A percentile compares a stretch with the other conserved stretches of the same genome.
Conservation (phyloP, 2,797 vertebrate genomes). For the Epinephelus awoara region DNA sequence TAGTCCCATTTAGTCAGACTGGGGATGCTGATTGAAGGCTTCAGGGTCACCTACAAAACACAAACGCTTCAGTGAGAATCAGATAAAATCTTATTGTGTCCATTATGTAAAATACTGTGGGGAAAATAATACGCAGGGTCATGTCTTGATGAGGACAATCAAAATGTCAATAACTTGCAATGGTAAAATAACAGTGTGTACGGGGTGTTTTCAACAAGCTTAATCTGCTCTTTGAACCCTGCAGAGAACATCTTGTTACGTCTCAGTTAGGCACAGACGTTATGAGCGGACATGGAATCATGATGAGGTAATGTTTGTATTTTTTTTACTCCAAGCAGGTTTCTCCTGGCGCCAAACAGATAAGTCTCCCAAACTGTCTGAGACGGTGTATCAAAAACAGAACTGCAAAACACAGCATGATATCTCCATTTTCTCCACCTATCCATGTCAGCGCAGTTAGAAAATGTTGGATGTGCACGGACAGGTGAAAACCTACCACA, state of each 20-base stretch:
- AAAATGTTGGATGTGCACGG: too few species aligned
- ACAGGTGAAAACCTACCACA: too few species aligned
- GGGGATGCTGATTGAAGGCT: slow-evolving; percentile 91
- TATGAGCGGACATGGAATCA: too few species aligned
- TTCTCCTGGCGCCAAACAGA: too few species aligned
- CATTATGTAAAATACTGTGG: neutral
- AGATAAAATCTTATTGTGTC: neutral
- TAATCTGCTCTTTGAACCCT: neutral
- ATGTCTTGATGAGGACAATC: neutral
- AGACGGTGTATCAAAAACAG: too few species aligned
- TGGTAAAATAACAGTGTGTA: neutral
- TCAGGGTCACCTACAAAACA: slow-evolving; percentile 86
- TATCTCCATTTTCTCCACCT: too few species aligned
- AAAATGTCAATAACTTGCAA: neutral
- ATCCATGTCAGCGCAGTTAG: too few species aligned
- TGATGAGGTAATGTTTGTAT: too few species aligned
- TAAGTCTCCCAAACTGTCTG: too few species aligned
- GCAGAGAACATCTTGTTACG: neutral
- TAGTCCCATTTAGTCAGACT: slow-evolving; percentile 96
- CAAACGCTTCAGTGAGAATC: neutral
- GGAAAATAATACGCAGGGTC: neutral
- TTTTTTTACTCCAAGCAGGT: too few species aligned
- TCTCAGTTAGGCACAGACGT: too few species aligned
- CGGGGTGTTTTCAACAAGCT: neutral
- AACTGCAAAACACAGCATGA: too few species aligned